Evolutionary conservation across 1,140 invertebrate genomes (phyloP).

Genomic region (Sarcophaga bullata): DNA sequence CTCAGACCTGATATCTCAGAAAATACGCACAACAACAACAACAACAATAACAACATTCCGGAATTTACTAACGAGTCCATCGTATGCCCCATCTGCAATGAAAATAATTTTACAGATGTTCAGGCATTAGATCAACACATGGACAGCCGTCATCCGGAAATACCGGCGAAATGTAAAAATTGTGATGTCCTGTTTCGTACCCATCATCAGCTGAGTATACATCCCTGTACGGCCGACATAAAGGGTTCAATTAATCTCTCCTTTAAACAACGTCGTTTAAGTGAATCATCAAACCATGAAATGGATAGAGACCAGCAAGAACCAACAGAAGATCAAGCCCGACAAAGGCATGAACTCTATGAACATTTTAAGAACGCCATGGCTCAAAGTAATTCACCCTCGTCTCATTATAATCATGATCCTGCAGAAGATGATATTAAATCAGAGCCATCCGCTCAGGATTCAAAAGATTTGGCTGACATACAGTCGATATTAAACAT

Average conservation of each 20-base stretch:
- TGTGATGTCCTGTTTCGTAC: constrained; percentile 79
- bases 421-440: constrained; percentile 26
- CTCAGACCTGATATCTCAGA: neutral
- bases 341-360: constrained; percentile 80
- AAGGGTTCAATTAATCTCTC: constrained; percentile 43
- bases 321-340: constrained; percentile 47
- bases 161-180: constrained; percentile 74
- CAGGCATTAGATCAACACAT: constrained; percentile 75
- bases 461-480: constrained; percentile 80
- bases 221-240: constrained; percentile 66
- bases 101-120: constrained; percentile 71
- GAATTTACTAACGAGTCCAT: neutral
- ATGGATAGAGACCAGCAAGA: constrained; percentile 52
- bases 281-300: constrained; percentile 20
- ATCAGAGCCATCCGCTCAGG: constrained; percentile 46
- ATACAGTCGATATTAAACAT: constrained; percentile 84
- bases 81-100: constrained; percentile 71
- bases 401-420: constrained; percentile 40
- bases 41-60: constrained; percentile 52
- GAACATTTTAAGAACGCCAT: constrained; percentile 77
- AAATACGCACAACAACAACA: constrained; percentile 45
- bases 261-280: neutral
- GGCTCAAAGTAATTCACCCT: constrained; percentile 21
- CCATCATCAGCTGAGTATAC: constrained; percentile 74
- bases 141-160: constrained; percentile 76